Percentiles rank a stretch among this genome's conserved stretches.
phyloP scores from a whole-genome alignment of 2,888 invertebrate species.

The Anaspis maculata region DNA sequence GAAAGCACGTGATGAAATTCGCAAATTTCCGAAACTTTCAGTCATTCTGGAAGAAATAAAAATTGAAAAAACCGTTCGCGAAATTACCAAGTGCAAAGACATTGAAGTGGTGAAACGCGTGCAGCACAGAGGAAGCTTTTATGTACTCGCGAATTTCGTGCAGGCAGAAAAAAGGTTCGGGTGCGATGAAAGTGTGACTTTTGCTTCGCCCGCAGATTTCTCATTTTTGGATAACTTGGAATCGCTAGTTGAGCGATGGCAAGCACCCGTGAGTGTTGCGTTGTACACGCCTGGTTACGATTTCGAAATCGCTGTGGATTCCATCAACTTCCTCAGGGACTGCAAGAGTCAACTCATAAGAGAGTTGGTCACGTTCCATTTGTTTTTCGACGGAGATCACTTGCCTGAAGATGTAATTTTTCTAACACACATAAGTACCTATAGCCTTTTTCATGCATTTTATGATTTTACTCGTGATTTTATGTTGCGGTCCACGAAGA shows the following conservation, averaged over 20 bases:
- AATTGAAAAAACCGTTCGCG: too few relatives aligned
- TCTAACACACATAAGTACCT: too few relatives aligned
- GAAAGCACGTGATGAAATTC: too few relatives aligned
- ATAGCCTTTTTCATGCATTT: too few relatives aligned
- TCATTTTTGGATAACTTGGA: constrained; percentile 77
- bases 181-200: constrained; percentile 56
- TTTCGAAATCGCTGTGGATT: constrained; percentile 59
- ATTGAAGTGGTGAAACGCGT: too few relatives aligned
- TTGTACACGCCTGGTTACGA: constrained; percentile 75
- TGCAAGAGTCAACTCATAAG: constrained; percentile 64
- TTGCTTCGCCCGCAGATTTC: constrained; percentile 47
- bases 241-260: constrained; percentile 70
- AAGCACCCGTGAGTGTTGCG: constrained; percentile 72
- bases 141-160: constrained; percentile 4
- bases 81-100: too few relatives aligned
- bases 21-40: too few relatives aligned
- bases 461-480: too few relatives aligned
- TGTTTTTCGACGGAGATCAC: constrained; percentile 72
- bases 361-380: constrained; percentile 70
- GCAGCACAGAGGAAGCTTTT: constrained; percentile 5
- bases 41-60: too few relatives aligned
- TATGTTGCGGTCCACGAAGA: too few relatives aligned
- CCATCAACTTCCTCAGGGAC: constrained; percentile 67
- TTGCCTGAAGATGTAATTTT: constrained; percentile 59
- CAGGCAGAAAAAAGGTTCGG: not conserved